Evolutionary conservation across 2,113 vertebrate genomes (phyloP).

Genomic region (Danio rerio): DNA sequence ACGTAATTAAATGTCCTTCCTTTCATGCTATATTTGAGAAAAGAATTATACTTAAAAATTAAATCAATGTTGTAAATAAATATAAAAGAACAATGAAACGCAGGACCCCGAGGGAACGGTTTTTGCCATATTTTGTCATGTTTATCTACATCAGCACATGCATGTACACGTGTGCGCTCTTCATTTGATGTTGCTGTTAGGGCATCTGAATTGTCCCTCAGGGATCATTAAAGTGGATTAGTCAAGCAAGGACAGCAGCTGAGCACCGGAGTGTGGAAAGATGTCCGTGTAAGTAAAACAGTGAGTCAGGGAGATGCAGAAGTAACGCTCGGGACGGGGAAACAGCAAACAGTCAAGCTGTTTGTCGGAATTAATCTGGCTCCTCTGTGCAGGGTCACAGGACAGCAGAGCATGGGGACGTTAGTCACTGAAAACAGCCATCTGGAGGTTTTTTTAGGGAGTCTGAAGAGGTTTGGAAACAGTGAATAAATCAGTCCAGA

Average conservation of each 20-base stretch:
- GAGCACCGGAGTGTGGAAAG: slow-evolving; percentile 14
- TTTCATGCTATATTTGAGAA: no score
- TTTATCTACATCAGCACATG: neutral
- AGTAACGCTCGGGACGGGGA: neutral
- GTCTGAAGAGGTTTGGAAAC: neutral
- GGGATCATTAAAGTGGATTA: slow-evolving; percentile 28
- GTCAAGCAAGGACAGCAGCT: slow-evolving; percentile 21
- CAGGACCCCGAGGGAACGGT: neutral
- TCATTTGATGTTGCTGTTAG: neutral
- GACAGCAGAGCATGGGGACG: neutral
- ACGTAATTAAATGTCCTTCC: no score
- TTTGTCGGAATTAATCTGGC: slow-evolving; percentile 6
- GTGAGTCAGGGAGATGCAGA: neutral
- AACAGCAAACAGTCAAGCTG: slow-evolving; percentile 26
- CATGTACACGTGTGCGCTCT: neutral
- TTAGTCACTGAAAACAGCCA: slow-evolving; percentile 40
- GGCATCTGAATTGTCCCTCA: slow-evolving; percentile 13
- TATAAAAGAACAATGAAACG: no score
- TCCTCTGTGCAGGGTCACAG: slow-evolving; percentile 6
- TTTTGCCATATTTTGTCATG: neutral
- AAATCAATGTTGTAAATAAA: no score
- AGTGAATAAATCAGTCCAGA: slow-evolving; percentile 1
- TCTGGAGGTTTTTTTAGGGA: slow-evolving; percentile 7
- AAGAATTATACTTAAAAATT: no score
- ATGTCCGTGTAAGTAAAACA: slow-evolving; percentile 6